Base-by-base conservation (phyloP, 1,140 invertebrate species). In the Neodiprion lecontei region DNA sequence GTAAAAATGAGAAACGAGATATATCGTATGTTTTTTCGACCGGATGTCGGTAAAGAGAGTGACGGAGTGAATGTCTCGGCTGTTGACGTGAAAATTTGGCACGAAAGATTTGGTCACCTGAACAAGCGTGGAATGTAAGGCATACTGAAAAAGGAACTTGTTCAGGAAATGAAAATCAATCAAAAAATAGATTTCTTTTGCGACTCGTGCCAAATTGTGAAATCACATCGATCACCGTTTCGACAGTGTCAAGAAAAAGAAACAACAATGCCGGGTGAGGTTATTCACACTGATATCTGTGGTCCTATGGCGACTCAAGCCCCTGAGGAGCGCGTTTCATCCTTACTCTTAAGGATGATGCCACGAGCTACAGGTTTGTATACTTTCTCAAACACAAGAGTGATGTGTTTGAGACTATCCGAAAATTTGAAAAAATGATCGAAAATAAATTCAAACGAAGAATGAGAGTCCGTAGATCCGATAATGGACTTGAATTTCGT, bases 171-270 rank as follows among this genome's bases (percentile, higher is more conserved):
- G 72, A 40, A 48, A 65, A 23, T 47, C 47, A 21, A 21, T 75
- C 68, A 72, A 72, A 67, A 70, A 50, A 53, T 66, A 72, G 61
- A 48, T 61, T 65, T 68, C 61, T 76, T 61, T 65, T 73, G 67
- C 79, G 80, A 81, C 82, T 81, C 80, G 79, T 78, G 79, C 77
- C 72, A 23, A 71, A 73, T 75, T 72, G 74, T 81, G 79, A 83
- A 79, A 83, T 83, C 80, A 81, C 73, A 70, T 65, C 47, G n/a
- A n/a, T 61, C n/a, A n/a, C 78, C 82, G 80, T 78, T 75, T 70
- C 72, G 75, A 80, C 73, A 79, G 80, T 11, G 10, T 61, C 10
- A 11, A 10, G 53, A n/a, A 61, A 61, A 61, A 61, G 53, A 10
- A n/a, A 61, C 10, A 11, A 61, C 10, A 61, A 10, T 11, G 53